Conservation (phyloP, 2,797 vertebrate genomes). For the Lutjanus argentimaculatus region DNA sequence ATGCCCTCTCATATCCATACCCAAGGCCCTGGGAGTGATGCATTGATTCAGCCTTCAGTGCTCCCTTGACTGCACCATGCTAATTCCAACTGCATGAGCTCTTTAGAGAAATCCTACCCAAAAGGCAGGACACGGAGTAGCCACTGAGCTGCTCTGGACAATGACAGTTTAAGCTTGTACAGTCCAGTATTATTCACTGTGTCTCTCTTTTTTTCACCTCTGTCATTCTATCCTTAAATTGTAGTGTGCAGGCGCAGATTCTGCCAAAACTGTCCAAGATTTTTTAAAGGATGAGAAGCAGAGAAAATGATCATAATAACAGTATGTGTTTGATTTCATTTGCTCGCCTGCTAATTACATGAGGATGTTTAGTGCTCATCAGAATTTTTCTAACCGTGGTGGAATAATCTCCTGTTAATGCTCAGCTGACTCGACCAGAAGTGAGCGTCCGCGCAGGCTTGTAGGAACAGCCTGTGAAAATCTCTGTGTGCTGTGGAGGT, state of each 20-base stretch:
- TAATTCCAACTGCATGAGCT: slow-evolving; percentile 80
- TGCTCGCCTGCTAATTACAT: slow-evolving; percentile 25
- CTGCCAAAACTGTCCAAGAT: neutral
- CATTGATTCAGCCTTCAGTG: slow-evolving; percentile 87
- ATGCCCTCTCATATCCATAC: slow-evolving; percentile 79
- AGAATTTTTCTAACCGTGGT: slow-evolving; percentile 52
- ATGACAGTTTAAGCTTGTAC: slow-evolving; percentile 60
- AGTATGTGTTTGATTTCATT: neutral
- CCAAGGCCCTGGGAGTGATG: slow-evolving; percentile 85
- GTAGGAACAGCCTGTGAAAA: slow-evolving; percentile 73
- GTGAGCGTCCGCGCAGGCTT: slow-evolving; percentile 43
- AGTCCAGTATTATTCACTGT: slow-evolving; percentile 42
- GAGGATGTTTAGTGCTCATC: slow-evolving; percentile 40
- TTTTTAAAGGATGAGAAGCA: neutral
- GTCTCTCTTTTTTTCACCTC: slow-evolving; percentile 1
- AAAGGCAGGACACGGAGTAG: slow-evolving; percentile 71
- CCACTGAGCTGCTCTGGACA: slow-evolving; percentile 67
- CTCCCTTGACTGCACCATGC: slow-evolving; percentile 81
- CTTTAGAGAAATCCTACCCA: slow-evolving; percentile 82
- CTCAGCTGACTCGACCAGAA: slow-evolving; percentile 55
- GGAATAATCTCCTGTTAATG: slow-evolving; percentile 52
- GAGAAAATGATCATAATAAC: neutral
- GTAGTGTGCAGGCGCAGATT: neutral
- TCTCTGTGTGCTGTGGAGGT: slow-evolving; percentile 84
- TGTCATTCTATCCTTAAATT: neutral